Conservation (phyloP, 1,140 invertebrate genomes). For the Triops cancriformis region DNA sequence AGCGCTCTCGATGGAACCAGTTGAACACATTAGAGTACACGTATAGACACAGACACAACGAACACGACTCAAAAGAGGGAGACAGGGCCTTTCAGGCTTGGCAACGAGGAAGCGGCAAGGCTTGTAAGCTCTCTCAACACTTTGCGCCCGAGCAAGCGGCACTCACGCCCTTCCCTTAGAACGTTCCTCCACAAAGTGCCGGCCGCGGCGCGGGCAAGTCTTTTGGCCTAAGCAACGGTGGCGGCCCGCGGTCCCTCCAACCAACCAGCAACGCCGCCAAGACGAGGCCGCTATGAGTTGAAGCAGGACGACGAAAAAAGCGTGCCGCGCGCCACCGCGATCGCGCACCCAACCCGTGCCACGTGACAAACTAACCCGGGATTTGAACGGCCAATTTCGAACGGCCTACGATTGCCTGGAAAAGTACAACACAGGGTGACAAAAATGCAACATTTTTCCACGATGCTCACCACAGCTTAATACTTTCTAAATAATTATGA, state of each 20-base stretch:
- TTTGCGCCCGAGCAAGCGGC: constrained; percentile 9
- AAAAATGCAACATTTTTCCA: too few species aligned
- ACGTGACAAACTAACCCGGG: constrained; percentile 14
- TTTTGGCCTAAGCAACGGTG: constrained; percentile 12
- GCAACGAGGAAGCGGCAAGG: background rate
- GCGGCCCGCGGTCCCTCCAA: background rate
- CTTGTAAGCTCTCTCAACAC: background rate
- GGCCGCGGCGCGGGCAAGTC: constrained; percentile 10
- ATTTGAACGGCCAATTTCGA: background rate
- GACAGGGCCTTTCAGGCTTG: background rate
- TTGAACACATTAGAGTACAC: background rate
- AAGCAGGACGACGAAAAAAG: background rate
- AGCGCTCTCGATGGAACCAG: too few species aligned
- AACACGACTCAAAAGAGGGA: background rate
- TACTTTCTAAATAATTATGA: too few species aligned
- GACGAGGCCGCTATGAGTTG: constrained; percentile 1
- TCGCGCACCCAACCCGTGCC: constrained; percentile 9
- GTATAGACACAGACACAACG: background rate
- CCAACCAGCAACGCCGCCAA: constrained; percentile 11
- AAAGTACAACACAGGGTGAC: too few species aligned
- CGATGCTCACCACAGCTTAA: too few species aligned
- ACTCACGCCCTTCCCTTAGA: constrained; percentile 12
- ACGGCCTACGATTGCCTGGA: background rate
- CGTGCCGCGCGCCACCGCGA: constrained; percentile 16
- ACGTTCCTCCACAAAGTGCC: constrained; percentile 12